Conservation (phyloP, 1,140 invertebrate species). For the Agrilus planipennis region DNA sequence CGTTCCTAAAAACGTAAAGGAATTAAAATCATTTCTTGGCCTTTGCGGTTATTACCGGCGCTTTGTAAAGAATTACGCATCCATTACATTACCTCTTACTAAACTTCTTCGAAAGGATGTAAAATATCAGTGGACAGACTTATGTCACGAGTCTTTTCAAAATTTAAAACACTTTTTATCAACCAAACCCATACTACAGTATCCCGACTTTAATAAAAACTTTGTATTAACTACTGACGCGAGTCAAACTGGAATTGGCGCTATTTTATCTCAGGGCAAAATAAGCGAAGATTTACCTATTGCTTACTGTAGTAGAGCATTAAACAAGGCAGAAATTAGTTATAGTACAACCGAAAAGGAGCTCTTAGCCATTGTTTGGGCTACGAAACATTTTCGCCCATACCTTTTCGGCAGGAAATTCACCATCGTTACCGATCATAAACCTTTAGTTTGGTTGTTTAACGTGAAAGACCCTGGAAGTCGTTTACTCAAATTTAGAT, state of each 20-base stretch:
- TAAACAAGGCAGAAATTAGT: not conserved
- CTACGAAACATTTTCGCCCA: not conserved
- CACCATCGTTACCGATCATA: constrained; percentile 1
- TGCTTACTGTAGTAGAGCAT: not conserved
- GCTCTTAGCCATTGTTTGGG: not conserved
- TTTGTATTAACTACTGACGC: constrained; percentile 4
- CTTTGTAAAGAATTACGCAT: constrained; percentile 21
- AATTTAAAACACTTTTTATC: not conserved
- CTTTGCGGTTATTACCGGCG: constrained; percentile 20
- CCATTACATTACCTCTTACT: constrained; percentile 24
- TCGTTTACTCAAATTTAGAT: not conserved
- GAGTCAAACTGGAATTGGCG: constrained; percentile 1
- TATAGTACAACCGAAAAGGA: constrained; percentile 2
- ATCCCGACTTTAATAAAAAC: not conserved
- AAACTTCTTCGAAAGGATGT: constrained; percentile 14
- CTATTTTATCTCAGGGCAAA: constrained; percentile 1
- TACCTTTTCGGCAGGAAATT: constrained; percentile 5
- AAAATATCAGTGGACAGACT: constrained; percentile 11
- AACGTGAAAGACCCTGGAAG: constrained; percentile 1
- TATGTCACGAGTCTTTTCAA: constrained; percentile 23
- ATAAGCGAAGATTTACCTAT: not conserved
- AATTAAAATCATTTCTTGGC: constrained; percentile 23
- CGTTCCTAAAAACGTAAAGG: constrained; percentile 12
- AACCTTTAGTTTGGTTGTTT: not conserved
- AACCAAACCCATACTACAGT: constrained; percentile 1